Base-by-base conservation (phyloP, 1,140 invertebrate species). In the Tachypleus tridentatus region DNA sequence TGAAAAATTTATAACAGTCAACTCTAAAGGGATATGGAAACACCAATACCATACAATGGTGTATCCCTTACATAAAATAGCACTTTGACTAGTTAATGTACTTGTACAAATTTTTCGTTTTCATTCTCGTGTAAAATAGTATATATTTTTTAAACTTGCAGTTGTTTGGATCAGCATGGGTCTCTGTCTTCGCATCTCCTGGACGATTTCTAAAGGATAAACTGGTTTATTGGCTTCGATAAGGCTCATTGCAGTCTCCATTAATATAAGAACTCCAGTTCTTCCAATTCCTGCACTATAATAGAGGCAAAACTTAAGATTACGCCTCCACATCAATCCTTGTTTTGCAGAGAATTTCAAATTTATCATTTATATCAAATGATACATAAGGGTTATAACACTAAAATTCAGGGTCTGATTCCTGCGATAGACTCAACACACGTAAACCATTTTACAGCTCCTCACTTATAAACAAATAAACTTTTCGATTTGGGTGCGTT, bases 121-220 rank as follows among this genome's bases (percentile, higher is more conserved):
- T 29, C 29, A 29, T 29, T 29, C 29, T 29, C 29, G 29, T 29
- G 29, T 1, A 29, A 29, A 29, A 29, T 51, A 29, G 65, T 61
- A 29, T 51, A 51, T 3, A 51, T 3, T 52, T 1, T 47, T 6
- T 65, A 73, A 64, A 85, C 88, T 86, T 79, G 98, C 94, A 83
- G 91, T 86, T 80, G 96, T 98, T 82, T 98, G 95, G 76, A 98
- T 93, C 83, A 97, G 93, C 86, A 97, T 94, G 61, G 94, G 91
- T 69, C 96, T 81, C 78, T 97, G 93, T 77, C 95, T 88, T 64
- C 96, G 82, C 93, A 98, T 97, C 64, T 85, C 84, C 62, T 87
- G 80, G 29, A 98, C 92, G 70, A 98, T 88, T 75, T 97, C 92
- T 49, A 98, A 79, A 4, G 95, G 94, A 82, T 96, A 96, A 0